Evolutionary conservation across 2,113 vertebrate genomes (phyloP).

Genomic region (Xiphophorus hellerii): DNA sequence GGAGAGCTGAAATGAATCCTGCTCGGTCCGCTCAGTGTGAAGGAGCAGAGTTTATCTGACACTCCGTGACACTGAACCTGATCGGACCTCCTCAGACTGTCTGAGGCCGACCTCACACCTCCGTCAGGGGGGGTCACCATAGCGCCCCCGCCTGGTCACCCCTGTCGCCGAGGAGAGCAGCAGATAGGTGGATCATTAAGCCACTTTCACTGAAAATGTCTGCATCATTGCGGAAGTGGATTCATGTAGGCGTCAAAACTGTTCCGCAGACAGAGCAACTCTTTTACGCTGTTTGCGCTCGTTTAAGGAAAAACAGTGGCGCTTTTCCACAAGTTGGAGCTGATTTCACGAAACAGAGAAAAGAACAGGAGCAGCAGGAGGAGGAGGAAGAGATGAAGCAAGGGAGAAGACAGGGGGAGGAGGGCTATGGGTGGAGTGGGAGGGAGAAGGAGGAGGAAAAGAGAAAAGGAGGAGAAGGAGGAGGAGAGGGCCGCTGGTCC

Average conservation of each 20-base stretch:
- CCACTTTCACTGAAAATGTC: not conserved
- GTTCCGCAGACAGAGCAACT: not conserved
- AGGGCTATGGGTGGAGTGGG: conserved; percentile 23
- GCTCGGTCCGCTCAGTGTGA: not conserved
- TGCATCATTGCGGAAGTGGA: not conserved
- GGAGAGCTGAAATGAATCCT: not conserved
- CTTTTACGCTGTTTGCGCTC: too few relatives aligned
- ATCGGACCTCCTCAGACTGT: not conserved
- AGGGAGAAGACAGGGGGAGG: conserved; percentile 10
- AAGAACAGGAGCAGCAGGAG: conserved; percentile 25
- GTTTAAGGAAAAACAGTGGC: conserved; percentile 15
- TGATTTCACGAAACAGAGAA: conserved; percentile 61
- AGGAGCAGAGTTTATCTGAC: not conserved
- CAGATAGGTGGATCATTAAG: not conserved
- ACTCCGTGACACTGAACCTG: not conserved
- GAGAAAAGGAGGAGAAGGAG: conserved; percentile 45
- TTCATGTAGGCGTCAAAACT: not conserved
- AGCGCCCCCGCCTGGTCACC: conserved; percentile 62
- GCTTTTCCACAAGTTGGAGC: conserved; percentile 50
- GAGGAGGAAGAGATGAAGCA: not conserved
- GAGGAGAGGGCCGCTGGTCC: conserved; percentile 79
- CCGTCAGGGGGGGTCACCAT: conserved; percentile 23
- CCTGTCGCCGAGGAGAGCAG: conserved; percentile 17
- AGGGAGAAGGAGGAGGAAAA: conserved; percentile 6
- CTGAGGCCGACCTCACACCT: conserved; percentile 29